A percentile compares a stretch with the other conserved stretches of the same genome.
Conservation (phyloP, 2,797 vertebrate species). For the Chelidonichthys spinosus region DNA sequence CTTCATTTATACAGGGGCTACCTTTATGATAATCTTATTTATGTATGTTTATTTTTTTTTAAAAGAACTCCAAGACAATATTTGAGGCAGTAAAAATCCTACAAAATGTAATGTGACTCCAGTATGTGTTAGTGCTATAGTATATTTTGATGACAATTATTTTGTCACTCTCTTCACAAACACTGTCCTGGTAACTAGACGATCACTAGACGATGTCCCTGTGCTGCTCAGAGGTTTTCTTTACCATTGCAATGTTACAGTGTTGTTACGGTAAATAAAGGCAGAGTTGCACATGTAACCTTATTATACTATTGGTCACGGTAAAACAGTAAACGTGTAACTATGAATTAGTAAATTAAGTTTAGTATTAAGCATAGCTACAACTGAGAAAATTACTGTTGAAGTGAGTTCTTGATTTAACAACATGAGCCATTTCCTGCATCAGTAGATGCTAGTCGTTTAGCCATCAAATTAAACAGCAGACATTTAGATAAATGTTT, state of each 20-base stretch:
- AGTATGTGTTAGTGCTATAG: no score
- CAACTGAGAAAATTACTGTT: not conserved
- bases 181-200: not conserved
- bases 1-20: no score
- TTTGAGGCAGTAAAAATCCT: no score
- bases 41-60: no score
- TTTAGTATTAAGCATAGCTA: not conserved
- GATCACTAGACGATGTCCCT: not conserved
- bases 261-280: not conserved
- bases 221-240: not conserved
- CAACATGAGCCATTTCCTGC: not conserved
- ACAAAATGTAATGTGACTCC: no score
- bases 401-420: not conserved
- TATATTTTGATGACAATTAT: no score
- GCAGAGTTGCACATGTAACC: not conserved
- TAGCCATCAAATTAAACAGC: not conserved
- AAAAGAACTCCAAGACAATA: no score
- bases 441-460: not conserved
- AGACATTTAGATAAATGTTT: conserved; percentile 11
- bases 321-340: not conserved
- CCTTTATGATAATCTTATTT: no score
- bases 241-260: not conserved
- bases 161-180: not conserved
- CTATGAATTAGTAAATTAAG: not conserved
- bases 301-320: not conserved